These are phyloP conservation scores for Ctena decussata DNA, from an alignment of 2,888 invertebrate genomes.

Conservation along the genomic window DNA sequence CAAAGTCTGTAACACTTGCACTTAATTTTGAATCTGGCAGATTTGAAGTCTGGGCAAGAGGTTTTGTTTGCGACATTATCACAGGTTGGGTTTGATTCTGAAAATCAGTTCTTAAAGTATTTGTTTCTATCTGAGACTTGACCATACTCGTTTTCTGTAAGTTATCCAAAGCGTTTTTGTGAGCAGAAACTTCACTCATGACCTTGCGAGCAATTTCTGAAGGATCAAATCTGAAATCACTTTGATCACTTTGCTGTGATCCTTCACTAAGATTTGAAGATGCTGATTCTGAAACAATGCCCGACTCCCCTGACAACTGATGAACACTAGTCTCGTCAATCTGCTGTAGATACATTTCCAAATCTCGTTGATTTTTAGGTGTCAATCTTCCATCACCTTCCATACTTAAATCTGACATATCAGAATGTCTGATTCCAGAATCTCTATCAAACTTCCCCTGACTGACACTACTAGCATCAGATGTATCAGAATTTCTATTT, in stretches of 20 bases:
- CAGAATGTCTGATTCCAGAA: slow-evolving; percentile 56
- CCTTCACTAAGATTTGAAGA: slow-evolving; percentile 75
- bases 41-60: neutral
- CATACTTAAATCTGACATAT: slow-evolving; percentile 64
- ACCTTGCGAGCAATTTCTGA: slow-evolving; percentile 79
- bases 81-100: slow-evolving; percentile 27
- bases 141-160: slow-evolving; percentile 78
- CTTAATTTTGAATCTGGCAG: slow-evolving; percentile 3
- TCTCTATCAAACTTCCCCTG: slow-evolving; percentile 63
- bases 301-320: slow-evolving; percentile 67
- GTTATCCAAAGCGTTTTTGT: slow-evolving; percentile 77
- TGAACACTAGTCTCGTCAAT: slow-evolving; percentile 42
- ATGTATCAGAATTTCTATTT: slow-evolving; percentile 65
- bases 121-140: slow-evolving; percentile 69
- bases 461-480: slow-evolving; percentile 59
- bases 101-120: slow-evolving; percentile 57
- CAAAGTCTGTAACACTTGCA: neutral
- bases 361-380: slow-evolving; percentile 51
- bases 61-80: neutral
- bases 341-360: slow-evolving; percentile 48
- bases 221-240: slow-evolving; percentile 66
- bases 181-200: slow-evolving; percentile 78
- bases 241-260: slow-evolving; percentile 70
- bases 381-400: slow-evolving; percentile 55
- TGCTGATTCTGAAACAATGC: slow-evolving; percentile 72